Base-by-base conservation (phyloP, 2,113 vertebrate genomes). In the Emydura subglobosa region DNA sequence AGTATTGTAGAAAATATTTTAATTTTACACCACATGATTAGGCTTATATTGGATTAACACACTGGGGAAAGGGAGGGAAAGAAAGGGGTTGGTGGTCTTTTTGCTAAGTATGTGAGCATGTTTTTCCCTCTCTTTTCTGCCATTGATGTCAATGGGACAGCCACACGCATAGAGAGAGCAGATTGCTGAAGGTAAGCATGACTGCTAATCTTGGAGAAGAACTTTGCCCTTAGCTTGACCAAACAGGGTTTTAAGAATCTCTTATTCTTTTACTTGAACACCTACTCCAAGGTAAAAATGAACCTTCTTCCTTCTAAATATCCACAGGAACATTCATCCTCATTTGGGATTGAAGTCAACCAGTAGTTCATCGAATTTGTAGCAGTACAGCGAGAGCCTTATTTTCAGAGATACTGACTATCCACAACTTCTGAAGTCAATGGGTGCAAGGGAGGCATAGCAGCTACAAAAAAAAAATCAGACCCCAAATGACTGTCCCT, bases 1-100 rank as follows among this genome's bases (percentile, higher is more conserved):
- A 10, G 53, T 85, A 94, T 95, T 95, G 94, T 31, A 54, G 83
- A 96, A 97, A 97, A 93, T 87, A 82, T 84, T 96, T 97, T 93
- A 85, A 87, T 97, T 91, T 94, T 96, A 44, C 65, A 2, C 89
- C 96, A 96, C 92, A 95, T 95, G 85, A 90, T 96, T 93, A 76
- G 87, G 78, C 31, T 97, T 97, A 87, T 86, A 91, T 49, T 4
- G 72, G 91, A 94, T 97, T 96, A 95, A 94, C 90, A 95, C 83
- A 16, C 85, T 54, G 78, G 80, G 11, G 86, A 82, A 86, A 59
- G 0, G 51, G 24, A 57, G 24, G 84, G 10, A 86, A 59, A 0
- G 51, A 24, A 57, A 27, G 84, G 10, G 29, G 47, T 59, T 13
- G 79, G 87, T 61, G 83, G 92, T 53, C 79, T 90, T 39, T 97